Evolutionary conservation across 2,113 vertebrate species (phyloP).

Genomic region (Taurulus bubalis): DNA sequence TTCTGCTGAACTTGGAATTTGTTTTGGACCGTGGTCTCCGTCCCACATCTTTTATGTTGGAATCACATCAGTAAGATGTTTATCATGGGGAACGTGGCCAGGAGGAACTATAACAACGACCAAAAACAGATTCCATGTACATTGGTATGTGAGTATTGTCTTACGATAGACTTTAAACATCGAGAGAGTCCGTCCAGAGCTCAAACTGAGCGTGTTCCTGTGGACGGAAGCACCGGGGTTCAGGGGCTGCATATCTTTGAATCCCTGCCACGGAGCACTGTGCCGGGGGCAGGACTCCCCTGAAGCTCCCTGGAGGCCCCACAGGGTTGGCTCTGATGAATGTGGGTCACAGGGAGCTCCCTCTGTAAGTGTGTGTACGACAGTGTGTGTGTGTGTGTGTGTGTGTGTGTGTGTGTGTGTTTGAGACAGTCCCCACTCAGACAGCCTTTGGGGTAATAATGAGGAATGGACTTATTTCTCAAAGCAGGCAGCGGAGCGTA

Average conservation of each 20-base stretch:
- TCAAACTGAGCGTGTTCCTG: neutral
- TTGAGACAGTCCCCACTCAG: slow-evolving; percentile 57
- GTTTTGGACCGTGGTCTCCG: neutral
- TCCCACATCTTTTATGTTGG: neutral
- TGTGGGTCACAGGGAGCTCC: slow-evolving; percentile 73
- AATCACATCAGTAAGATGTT: neutral
- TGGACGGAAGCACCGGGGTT: slow-evolving; percentile 24
- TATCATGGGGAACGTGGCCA: neutral
- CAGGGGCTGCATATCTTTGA: slow-evolving; percentile 30
- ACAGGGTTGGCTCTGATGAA: slow-evolving; percentile 61
- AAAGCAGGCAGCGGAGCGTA: slow-evolving; percentile 59
- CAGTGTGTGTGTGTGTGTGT: slow-evolving; percentile 12
- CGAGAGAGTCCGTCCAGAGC: neutral
- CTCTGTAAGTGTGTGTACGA: slow-evolving; percentile 21
- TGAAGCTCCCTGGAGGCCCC: slow-evolving; percentile 58
- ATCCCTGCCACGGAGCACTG: slow-evolving; percentile 15
- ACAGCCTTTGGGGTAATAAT: slow-evolving; percentile 74
- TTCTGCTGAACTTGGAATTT: neutral
- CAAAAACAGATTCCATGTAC: neutral
- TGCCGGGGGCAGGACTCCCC: slow-evolving; percentile 44
- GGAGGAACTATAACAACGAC: neutral
- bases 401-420: slow-evolving; percentile 16
- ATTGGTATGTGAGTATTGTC: neutral
- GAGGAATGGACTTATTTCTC: slow-evolving; percentile 64
- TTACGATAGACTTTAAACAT: neutral